Percentiles rank a stretch among this genome's conserved stretches.
Evolutionary conservation across 2,113 vertebrate genomes (phyloP).

Genomic region (Sapayoa aenigma): DNA sequence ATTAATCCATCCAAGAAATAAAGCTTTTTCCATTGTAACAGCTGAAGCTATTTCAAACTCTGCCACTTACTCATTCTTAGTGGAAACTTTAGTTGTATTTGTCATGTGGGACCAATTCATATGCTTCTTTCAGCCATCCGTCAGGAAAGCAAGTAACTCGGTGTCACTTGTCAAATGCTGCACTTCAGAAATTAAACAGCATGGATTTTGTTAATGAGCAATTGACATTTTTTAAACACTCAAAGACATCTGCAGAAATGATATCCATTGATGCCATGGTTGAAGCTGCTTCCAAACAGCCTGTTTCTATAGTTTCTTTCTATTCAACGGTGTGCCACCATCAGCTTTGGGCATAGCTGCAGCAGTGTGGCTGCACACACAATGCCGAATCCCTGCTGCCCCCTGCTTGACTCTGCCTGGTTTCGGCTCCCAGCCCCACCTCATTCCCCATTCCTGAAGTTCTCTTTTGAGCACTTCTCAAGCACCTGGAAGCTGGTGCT

Average conservation of each 20-base stretch:
- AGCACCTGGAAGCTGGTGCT: not conserved
- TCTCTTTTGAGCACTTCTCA: not conserved
- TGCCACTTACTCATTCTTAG: not conserved
- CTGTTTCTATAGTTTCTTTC: not conserved
- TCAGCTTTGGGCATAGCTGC: not conserved
- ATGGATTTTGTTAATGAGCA: conserved; percentile 14
- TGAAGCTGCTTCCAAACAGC: not conserved
- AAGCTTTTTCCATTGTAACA: not conserved
- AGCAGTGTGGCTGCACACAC: not conserved
- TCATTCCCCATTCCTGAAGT: not conserved
- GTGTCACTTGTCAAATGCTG: not conserved
- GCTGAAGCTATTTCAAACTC: not conserved
- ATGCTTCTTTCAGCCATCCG: not conserved
- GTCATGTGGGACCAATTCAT: not conserved
- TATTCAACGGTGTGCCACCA: not conserved
- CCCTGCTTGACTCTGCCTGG: not conserved
- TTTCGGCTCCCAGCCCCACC: not conserved
- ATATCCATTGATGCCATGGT: accelerated
- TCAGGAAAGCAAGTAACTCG: not conserved
- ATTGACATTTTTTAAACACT: not conserved
- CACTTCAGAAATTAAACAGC: not conserved
- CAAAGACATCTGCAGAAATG: not conserved
- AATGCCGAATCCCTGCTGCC: not conserved
- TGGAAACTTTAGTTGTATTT: not conserved
- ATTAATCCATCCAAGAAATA: conserved; percentile 15